Evolutionary conservation across 2,113 vertebrate species (phyloP), one percentile per base, ranked within the genome.

Genomic region (Melierax canorus): DNA sequence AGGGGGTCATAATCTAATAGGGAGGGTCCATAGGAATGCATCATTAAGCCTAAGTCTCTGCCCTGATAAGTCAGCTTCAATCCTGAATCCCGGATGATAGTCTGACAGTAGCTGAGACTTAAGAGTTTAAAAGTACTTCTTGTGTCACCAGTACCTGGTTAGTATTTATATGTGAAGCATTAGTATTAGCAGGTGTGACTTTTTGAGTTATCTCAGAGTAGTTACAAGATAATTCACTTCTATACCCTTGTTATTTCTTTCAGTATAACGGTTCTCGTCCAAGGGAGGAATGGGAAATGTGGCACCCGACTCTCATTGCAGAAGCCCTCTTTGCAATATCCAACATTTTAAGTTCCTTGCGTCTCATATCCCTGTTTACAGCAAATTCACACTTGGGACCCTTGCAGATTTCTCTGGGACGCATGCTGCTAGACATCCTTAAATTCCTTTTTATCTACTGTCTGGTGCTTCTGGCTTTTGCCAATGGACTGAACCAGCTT

Each of bases 371-470:
- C 59, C 98, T 99, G 84, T 99, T 99, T 98, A 99, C 99, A 71
- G 99, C 99, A 95, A 99, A 99, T 98, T 99, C 99, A 9, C 99
- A 99, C 94, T 98, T 99, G 98, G 99, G 99, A 16, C 99, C 99
- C 29, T 98, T 99, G 97, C 99, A 99, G 98, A 99, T 99, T 86
- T 99, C 99, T 66, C 98, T 99, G 91, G 99, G 99, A 71, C 98
- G 99, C 84, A 99, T 99, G 99, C 98, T 99, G 91, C 98, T 99
- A 36, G 99, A 99, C 98, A 99, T 99, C 97, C 99, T 99, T 92
- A 99, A 99, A 98, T 99, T 99, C 98, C 99, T 99, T 97, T 99
- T 99, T 98, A 99, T 99, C 98, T 99, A 99, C 98, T 99, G 99
- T 69, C 98, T 99, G 98, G 99, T 99, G 94, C 98, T 99, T 92